Conservation (phyloP, 2,797 vertebrate species). For the Serranus cabrilla region DNA sequence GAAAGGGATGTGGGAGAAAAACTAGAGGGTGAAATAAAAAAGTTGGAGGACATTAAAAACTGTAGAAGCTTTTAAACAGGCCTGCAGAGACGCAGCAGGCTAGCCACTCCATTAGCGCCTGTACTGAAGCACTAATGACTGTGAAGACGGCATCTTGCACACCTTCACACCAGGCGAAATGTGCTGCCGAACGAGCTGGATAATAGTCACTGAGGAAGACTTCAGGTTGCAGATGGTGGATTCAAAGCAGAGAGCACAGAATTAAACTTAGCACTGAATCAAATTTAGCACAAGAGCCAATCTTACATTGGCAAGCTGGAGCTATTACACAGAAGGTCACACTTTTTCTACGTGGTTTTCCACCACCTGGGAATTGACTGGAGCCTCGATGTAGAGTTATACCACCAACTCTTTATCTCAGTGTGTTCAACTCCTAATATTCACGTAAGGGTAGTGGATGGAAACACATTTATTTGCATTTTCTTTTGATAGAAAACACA, state of each 20-base stretch:
- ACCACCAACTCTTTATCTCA: neutral
- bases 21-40: constrained; percentile 19
- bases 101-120: constrained; percentile 59
- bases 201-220: constrained; percentile 20
- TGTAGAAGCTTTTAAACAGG: constrained; percentile 46
- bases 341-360: neutral
- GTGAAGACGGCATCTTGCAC: constrained; percentile 39
- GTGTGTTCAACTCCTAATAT: neutral
- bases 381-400: neutral
- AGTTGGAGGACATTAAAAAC: constrained; percentile 25
- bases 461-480: neutral
- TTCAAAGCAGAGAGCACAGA: constrained; percentile 18
- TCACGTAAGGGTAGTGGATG: neutral
- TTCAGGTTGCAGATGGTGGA: constrained; percentile 13
- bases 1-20: neutral
- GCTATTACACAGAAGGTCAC: neutral
- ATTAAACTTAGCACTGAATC: neutral
- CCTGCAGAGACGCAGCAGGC: constrained; percentile 39
- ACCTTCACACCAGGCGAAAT: constrained; percentile 55
- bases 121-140: constrained; percentile 55
- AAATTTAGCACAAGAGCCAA: neutral
- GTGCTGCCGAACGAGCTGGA: constrained; percentile 25
- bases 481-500: neutral
- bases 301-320: neutral
- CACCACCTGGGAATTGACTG: neutral